phyloP scores from a whole-genome alignment of 1,140 invertebrate genomes.

The Drosophila orosa region DNA sequence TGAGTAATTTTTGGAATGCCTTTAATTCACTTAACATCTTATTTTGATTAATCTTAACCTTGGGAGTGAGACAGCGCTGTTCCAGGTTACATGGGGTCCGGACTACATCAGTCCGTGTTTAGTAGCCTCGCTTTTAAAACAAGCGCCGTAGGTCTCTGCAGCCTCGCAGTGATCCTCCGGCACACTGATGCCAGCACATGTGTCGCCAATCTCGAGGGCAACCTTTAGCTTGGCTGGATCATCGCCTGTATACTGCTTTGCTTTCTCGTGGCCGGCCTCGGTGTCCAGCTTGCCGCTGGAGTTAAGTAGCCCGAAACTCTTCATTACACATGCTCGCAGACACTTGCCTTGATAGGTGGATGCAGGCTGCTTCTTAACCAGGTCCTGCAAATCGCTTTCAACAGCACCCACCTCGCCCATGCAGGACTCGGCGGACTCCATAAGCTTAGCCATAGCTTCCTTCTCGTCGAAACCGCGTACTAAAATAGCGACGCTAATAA shows the following conservation, averaged over 20 bases:
- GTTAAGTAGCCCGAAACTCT: slow-evolving; percentile 44
- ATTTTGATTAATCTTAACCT: slow-evolving; percentile 10
- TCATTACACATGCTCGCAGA: slow-evolving; percentile 70
- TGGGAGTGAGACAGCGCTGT: neutral
- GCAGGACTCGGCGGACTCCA: slow-evolving; percentile 52
- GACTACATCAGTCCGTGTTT: slow-evolving; percentile 50
- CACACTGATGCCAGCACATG: slow-evolving; percentile 51
- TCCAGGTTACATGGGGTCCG: neutral
- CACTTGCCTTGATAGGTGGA: slow-evolving; percentile 58
- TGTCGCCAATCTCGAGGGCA: slow-evolving; percentile 61
- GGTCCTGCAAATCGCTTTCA: slow-evolving; percentile 46
- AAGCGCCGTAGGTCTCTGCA: slow-evolving; percentile 53
- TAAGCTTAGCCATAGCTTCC: slow-evolving; percentile 54
- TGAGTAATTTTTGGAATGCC: slow-evolving; percentile 45
- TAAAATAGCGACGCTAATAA: slow-evolving; percentile 36
- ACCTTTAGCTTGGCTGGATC: slow-evolving; percentile 65
- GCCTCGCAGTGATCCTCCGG: slow-evolving; percentile 69
- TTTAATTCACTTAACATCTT: slow-evolving; percentile 14
- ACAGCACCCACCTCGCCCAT: slow-evolving; percentile 48
- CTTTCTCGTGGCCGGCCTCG: slow-evolving; percentile 49
- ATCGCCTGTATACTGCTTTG: slow-evolving; percentile 59
- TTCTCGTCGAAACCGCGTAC: slow-evolving; percentile 59
- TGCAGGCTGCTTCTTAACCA: slow-evolving; percentile 51
- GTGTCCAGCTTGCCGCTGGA: slow-evolving; percentile 58
- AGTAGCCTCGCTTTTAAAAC: slow-evolving; percentile 48